Conservation (phyloP, 37 sponge, comb jelly and placozoan species). For the Halichondria panicea region DNA sequence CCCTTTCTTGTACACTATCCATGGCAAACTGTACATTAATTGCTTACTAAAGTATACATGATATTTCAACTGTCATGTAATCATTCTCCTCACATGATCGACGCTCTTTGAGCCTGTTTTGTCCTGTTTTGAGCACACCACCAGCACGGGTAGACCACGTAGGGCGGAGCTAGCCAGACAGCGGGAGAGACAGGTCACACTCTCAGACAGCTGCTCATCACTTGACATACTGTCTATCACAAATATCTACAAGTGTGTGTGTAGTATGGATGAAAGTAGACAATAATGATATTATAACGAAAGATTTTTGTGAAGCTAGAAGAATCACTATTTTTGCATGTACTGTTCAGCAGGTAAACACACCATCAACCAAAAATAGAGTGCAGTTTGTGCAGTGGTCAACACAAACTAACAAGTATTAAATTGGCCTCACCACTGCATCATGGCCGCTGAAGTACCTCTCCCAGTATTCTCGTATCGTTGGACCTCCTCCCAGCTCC, state of each 20-base stretch:
- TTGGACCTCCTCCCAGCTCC: conserved; percentile 70
- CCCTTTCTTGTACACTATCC: no score
- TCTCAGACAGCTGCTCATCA: conserved; percentile 3
- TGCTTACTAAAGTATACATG: no score
- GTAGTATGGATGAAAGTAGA: no score
- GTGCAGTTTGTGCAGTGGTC: no score
- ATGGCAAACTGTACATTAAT: no score
- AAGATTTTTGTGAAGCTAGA: no score
- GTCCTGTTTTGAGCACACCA: conserved; percentile 74
- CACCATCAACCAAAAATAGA: no score
- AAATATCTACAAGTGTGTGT: conserved; percentile 57
- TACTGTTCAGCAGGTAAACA: no score
- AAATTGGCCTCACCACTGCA: conserved; percentile 13
- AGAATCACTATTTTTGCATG: no score
- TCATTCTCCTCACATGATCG: conserved; percentile 19
- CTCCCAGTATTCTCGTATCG: conserved; percentile 58
- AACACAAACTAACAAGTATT: no score
- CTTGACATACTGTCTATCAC: conserved; percentile 47
- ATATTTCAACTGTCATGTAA: no score
- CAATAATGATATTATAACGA: no score
- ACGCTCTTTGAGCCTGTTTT: not conserved
- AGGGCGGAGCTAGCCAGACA: conserved; percentile 26
- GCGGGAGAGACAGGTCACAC: not conserved
- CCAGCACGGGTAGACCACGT: conserved; percentile 53
- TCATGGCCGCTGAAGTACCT: conserved; percentile 36